Evolutionary conservation across 2,888 invertebrate species (phyloP).

Genomic region (Dicyrtomina minuta): DNA sequence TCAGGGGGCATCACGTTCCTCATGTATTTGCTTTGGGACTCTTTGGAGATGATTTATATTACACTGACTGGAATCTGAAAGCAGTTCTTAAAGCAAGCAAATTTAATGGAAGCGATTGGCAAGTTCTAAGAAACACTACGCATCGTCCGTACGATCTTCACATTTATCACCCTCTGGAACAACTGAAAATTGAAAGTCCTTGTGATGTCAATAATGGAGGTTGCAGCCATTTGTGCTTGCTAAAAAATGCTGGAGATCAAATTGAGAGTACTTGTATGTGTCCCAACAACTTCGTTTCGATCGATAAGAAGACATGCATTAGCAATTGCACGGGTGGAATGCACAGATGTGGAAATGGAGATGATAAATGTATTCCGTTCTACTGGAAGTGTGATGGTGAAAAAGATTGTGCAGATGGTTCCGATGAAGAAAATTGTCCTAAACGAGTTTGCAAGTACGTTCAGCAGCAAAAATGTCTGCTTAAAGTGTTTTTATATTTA

Average conservation of each 20-base stretch:
- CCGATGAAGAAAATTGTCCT: conserved; percentile 88
- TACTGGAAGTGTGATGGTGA: conserved; percentile 85
- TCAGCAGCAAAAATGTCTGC: neutral
- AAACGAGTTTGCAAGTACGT: conserved; percentile 67
- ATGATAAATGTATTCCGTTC: conserved; percentile 74
- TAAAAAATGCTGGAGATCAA: conserved; percentile 78
- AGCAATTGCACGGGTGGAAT: conserved; percentile 92
- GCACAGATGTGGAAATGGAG: conserved; percentile 71
- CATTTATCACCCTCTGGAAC: conserved; percentile 84
- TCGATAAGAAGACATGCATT: conserved; percentile 80
- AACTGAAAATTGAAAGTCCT: conserved; percentile 79
- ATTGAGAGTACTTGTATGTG: conserved; percentile 85
- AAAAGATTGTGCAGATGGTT: conserved; percentile 81
- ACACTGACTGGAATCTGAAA: conserved; percentile 98
- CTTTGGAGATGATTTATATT: conserved; percentile 90
- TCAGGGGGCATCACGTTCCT: conserved; percentile 76
- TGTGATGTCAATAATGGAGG: conserved; percentile 91
- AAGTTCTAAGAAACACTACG: conserved; percentile 80
- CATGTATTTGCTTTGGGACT: conserved; percentile 93
- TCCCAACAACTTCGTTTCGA: conserved; percentile 87
- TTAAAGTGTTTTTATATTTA: neutral
- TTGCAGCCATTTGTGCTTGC: conserved; percentile 91
- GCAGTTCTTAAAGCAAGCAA: conserved; percentile 89
- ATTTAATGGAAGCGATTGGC: conserved; percentile 71
- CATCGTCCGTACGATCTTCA: conserved; percentile 94